These are phyloP conservation scores for Keiferia lycopersicella DNA, from an alignment of 2,888 invertebrate genomes.

Conservation along the genomic window DNA sequence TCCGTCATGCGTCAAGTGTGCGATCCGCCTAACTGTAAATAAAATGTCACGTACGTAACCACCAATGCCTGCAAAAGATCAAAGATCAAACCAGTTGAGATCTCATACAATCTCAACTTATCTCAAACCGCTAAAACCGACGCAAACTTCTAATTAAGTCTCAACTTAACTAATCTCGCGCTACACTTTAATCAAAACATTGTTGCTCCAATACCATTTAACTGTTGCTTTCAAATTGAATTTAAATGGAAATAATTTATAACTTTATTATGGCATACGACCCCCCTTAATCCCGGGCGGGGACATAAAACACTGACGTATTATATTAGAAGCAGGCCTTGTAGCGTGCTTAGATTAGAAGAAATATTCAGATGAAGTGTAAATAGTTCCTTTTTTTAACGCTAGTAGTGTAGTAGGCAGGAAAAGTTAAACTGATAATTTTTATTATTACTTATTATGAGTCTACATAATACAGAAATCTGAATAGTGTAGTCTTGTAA, in stretches of 20 bases:
- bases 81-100: conserved; percentile 2
- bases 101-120: conserved; percentile 14
- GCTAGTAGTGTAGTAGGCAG: no score
- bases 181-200: conserved; percentile 68
- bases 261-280: conserved; percentile 74
- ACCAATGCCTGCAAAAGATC: neutral
- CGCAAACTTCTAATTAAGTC: conserved; percentile 34
- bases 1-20: no score
- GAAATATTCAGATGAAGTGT: neutral
- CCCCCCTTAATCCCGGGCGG: conserved; percentile 67
- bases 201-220: conserved; percentile 61
- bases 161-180: conserved; percentile 52
- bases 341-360: conserved; percentile 29
- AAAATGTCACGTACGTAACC: neutral
- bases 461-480: no score
- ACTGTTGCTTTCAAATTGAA: conserved; percentile 77
- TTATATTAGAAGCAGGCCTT: conserved; percentile 61
- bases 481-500: no score
- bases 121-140: conserved; percentile 18
- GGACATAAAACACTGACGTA: conserved; percentile 71
- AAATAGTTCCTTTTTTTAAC: neutral
- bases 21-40: no score
- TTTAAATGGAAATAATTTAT: conserved; percentile 79
- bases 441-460: no score
- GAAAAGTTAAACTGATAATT: no score